Evolutionary conservation across 92 coral and sea anemone genomes (phyloP).

Genomic region (Epizoanthus scotinus): DNA sequence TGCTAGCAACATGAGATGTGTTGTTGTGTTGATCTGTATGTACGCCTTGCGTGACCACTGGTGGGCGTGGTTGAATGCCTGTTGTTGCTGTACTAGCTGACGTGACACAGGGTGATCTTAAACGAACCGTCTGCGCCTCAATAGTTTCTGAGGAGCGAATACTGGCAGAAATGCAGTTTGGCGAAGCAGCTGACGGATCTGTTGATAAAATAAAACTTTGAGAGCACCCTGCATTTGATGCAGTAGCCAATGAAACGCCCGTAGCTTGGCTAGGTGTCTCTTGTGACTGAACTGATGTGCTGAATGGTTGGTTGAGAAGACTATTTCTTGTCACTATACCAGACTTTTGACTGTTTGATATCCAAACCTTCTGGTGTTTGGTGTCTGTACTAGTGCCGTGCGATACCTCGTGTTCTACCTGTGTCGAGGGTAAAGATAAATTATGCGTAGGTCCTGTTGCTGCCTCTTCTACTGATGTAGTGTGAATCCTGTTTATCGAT

Average conservation of each 20-base stretch:
- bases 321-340: constrained; percentile 3
- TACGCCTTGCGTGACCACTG: background rate
- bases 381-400: background rate
- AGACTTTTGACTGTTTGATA: background rate
- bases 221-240: background rate
- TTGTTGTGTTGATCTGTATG: constrained; percentile 5
- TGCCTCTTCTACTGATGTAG: background rate
- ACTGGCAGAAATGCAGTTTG: background rate
- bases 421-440: background rate
- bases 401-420: constrained; percentile 1
- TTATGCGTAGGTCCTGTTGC: constrained; percentile 3
- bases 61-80: constrained; percentile 1
- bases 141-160: background rate
- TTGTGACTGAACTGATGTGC: constrained; percentile 10
- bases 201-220: background rate
- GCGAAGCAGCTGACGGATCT: background rate
- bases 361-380: background rate
- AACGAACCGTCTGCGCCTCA: background rate
- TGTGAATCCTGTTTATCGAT: background rate
- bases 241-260: background rate
- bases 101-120: background rate
- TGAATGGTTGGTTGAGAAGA: constrained; percentile 27
- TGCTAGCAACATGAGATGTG: background rate
- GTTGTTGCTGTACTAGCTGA: background rate
- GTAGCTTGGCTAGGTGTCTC: background rate